These are phyloP conservation scores for Chelonoidis abingdonii DNA, from an alignment of 2,113 vertebrate species.

Conservation along the genomic window DNA sequence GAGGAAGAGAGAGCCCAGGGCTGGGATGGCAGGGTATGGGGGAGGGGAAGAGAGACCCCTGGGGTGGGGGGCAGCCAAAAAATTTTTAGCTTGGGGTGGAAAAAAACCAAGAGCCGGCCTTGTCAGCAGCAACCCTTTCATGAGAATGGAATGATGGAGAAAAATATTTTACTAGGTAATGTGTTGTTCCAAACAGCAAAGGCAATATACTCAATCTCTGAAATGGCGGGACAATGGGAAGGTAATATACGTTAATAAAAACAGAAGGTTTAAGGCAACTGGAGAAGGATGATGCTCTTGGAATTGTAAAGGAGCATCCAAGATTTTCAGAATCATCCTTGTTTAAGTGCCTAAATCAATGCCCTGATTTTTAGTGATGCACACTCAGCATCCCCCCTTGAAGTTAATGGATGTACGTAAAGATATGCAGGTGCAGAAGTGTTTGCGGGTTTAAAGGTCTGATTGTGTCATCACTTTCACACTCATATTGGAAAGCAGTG, in stretches of 20 bases:
- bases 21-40: too few relatives aligned
- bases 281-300: neutral
- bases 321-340: neutral
- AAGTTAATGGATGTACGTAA: neutral
- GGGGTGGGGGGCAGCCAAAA: too few relatives aligned
- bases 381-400: fast-evolving
- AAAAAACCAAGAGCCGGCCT: too few relatives aligned
- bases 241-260: neutral
- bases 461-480: neutral
- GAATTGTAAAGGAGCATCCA: neutral
- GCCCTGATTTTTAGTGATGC: fast-evolving
- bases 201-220: too few relatives aligned
- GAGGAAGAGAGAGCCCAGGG: too few relatives aligned
- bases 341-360: neutral
- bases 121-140: neutral
- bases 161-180: neutral
- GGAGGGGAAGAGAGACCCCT: too few relatives aligned
- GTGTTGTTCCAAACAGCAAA: neutral
- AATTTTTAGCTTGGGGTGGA: too few relatives aligned
- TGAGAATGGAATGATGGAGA: neutral
- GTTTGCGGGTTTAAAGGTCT: neutral
- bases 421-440: neutral
- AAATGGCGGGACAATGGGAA: neutral
- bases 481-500: neutral
- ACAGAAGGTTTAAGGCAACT: neutral